Conservation (phyloP, 2,888 invertebrate genomes). For the Chydorus sphaericus region DNA sequence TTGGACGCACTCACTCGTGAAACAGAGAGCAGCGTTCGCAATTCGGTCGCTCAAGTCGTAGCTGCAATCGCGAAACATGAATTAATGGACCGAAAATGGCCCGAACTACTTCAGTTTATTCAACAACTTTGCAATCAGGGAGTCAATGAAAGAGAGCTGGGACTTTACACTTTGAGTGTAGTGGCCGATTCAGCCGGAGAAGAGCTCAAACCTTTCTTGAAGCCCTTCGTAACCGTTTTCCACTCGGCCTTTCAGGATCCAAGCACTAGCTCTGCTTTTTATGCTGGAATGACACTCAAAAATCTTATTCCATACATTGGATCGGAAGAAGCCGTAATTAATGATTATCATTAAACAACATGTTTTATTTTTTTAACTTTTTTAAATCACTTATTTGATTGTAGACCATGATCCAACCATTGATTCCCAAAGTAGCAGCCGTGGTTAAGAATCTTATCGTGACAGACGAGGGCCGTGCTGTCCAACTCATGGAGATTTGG, state of each 20-base stretch:
- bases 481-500: constrained; percentile 45
- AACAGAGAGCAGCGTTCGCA: constrained; percentile 47
- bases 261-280: constrained; percentile 40
- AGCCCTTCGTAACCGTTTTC: constrained; percentile 39
- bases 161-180: constrained; percentile 48
- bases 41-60: constrained; percentile 53
- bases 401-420: constrained; percentile 28
- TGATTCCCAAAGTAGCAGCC: constrained; percentile 47
- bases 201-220: constrained; percentile 48
- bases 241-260: constrained; percentile 34
- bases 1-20: constrained; percentile 45
- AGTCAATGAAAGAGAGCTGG: constrained; percentile 44
- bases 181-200: constrained; percentile 53
- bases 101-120: constrained; percentile 46
- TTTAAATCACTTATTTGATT: background rate
- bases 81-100: constrained; percentile 45
- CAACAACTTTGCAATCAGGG: constrained; percentile 41
- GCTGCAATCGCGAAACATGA: constrained; percentile 58
- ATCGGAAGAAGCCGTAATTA: constrained; percentile 43
- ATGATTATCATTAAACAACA: background rate
- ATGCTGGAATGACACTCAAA: constrained; percentile 46
- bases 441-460: constrained; percentile 42
- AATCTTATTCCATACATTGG: constrained; percentile 47
- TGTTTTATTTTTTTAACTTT: constrained; percentile 22
- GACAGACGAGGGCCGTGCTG: constrained; percentile 41